A percentile compares a stretch with the other conserved stretches of the same genome.
These are phyloP conservation scores for Megalops atlanticus DNA, from an alignment of 2,113 vertebrate species.

Conservation along the genomic window DNA sequence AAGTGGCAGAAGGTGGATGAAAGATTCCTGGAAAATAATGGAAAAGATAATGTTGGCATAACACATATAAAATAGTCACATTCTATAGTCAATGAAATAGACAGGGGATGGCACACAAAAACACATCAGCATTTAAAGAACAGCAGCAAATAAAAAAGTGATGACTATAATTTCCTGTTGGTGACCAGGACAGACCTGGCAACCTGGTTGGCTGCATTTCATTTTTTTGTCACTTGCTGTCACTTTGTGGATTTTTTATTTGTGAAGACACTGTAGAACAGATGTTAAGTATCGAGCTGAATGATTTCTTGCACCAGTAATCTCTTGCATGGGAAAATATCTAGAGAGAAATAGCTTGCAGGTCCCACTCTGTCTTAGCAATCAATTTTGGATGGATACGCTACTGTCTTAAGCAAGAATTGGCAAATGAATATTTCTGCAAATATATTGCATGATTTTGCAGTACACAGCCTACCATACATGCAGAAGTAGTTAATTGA, in stretches of 20 bases:
- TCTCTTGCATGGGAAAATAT: background rate
- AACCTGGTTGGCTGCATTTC: background rate
- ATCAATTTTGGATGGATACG: background rate
- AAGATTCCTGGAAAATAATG: too few species aligned
- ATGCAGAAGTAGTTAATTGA: background rate
- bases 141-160: too few species aligned
- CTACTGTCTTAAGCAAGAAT: background rate
- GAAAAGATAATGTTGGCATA: too few species aligned
- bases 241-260: too few species aligned
- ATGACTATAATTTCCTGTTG: too few species aligned
- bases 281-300: background rate
- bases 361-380: background rate
- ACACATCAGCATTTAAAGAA: too few species aligned
- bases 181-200: background rate
- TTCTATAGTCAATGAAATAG: too few species aligned
- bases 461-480: background rate
- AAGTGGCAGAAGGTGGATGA: too few species aligned
- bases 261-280: background rate
- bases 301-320: too few species aligned
- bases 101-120: too few species aligned
- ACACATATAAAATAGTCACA: too few species aligned
- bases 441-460: constrained; percentile 16
- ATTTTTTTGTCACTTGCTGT: background rate
- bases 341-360: background rate
- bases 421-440: background rate